Base-by-base conservation (phyloP, 2,113 vertebrate species). In the Haemorhous mexicanus region DNA sequence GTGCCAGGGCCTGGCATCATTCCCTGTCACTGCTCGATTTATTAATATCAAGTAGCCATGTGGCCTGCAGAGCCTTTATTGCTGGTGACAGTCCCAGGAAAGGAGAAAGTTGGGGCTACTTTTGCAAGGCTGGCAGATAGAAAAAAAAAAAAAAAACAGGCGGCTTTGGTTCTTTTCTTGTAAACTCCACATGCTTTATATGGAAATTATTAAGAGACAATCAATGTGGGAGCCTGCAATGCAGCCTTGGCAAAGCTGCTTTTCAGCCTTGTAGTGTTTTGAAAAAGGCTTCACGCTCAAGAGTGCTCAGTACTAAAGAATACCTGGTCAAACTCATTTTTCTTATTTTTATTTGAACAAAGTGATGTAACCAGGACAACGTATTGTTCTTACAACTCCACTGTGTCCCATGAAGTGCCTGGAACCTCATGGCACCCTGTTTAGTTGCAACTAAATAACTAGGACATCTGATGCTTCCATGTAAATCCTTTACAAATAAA, bases 21-120 rank as follows among this genome's bases (percentile, higher is more conserved):
- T 90, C 94, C 89, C 80, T 11, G 5, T 69, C 94, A n/a, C 80
- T 55, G 69, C 61, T 92, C 85, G 39, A 64, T 91, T 96, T 96
- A 93, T 94, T 93, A 94, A 94, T 90, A 90, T 81, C n/a, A 4
- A 95, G 89, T 95, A 97, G 93, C 90, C 90, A 74, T 95, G 95
- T 84, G 79, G 95, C 88, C 92, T 91, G 86, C 92, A 81, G 90
- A 90, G 93, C 73, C 66, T 84, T 95, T 97, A 95, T 94, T 93
- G 90, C 85, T 90, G 79, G 88, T 92, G 92, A 95, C 92, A 96
- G 93, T 89, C 94, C 72, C 79, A 2, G 90, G 88, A 80, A 96
- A 82, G 87, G 75, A 91, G 88, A 96, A 96, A 95, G 88, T 74
- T 81, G 27, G 95, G 85, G 92, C 72, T 88, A 93, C 92, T 81